Evolutionary conservation across 35 echinoderm and acorn worm species (phyloP).

Genomic region (Anneissia japonica): DNA sequence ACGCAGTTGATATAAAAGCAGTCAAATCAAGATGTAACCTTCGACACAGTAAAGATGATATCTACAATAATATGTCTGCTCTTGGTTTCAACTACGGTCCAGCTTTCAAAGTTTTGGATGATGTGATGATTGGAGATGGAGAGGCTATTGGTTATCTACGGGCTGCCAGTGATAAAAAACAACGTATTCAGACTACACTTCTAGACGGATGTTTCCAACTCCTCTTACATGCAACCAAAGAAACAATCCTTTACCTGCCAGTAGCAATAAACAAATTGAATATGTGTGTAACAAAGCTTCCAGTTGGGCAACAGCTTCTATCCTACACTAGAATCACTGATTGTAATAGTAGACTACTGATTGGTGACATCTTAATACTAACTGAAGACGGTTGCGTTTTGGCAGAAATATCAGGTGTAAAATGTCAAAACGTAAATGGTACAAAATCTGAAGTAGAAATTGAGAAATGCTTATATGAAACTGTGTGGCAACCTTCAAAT

Average conservation of each 20-base stretch:
- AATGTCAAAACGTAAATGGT: constrained; percentile 21
- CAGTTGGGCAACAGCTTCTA: constrained; percentile 33
- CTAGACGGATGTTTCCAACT: constrained; percentile 73
- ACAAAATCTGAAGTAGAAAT: constrained; percentile 10
- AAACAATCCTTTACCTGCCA: constrained; percentile 29
- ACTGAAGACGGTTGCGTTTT: constrained; percentile 29
- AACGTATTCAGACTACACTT: constrained; percentile 51
- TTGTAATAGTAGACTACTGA: constrained; percentile 40
- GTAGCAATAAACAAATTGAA: constrained; percentile 23
- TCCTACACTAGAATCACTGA: constrained; percentile 49
- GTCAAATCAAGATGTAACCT: neutral
- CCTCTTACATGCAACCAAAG: neutral
- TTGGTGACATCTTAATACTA: constrained; percentile 39
- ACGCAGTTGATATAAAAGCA: neutral
- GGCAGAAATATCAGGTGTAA: constrained; percentile 45
- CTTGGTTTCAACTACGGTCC: constrained; percentile 57
- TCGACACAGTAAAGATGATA: constrained; percentile 20
- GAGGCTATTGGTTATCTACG: constrained; percentile 45
- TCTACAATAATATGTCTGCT: constrained; percentile 42
- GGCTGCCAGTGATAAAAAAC: constrained; percentile 43
- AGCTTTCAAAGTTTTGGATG: constrained; percentile 49
- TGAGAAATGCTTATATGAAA: constrained; percentile 60
- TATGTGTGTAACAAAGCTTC: constrained; percentile 40
- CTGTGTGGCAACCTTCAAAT: constrained; percentile 46
- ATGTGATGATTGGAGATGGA: constrained; percentile 51